These are phyloP conservation scores for Chromobotia macracanthus DNA, from an alignment of 2,797 vertebrate species.

Conservation along the genomic window DNA sequence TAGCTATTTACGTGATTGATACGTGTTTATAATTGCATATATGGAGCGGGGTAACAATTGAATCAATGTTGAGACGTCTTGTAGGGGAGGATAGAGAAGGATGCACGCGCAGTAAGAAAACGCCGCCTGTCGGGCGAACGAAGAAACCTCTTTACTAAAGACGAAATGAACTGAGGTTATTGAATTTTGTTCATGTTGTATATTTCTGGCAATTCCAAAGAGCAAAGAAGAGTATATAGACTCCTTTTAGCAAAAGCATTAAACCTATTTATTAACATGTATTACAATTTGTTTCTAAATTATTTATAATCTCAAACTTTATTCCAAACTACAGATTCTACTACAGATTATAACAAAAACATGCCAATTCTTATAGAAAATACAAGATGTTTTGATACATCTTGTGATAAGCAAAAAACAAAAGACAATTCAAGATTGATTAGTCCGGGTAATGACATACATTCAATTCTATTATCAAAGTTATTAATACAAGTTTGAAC, in stretches of 20 bases:
- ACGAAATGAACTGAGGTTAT: background rate
- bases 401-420: background rate
- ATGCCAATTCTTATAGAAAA: background rate
- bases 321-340: background rate
- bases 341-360: conserved; percentile 13
- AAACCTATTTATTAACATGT: conserved; percentile 18
- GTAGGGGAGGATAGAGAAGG: background rate
- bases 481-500: background rate
- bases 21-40: background rate
- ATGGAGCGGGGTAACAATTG: background rate
- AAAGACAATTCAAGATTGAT: background rate
- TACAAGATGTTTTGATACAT: conserved; percentile 1
- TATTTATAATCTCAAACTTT: background rate
- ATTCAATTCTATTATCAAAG: no score
- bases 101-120: background rate
- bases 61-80: background rate
- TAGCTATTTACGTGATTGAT: no score
- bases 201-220: background rate
- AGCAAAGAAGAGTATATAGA: background rate
- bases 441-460: background rate
- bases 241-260: background rate
- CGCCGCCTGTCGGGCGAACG: background rate
- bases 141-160: background rate
- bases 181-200: no score
- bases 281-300: background rate